These are phyloP conservation scores for Carcinoscorpius rotundicauda DNA, from an alignment of 1,140 invertebrate species.

Conservation along the genomic window DNA sequence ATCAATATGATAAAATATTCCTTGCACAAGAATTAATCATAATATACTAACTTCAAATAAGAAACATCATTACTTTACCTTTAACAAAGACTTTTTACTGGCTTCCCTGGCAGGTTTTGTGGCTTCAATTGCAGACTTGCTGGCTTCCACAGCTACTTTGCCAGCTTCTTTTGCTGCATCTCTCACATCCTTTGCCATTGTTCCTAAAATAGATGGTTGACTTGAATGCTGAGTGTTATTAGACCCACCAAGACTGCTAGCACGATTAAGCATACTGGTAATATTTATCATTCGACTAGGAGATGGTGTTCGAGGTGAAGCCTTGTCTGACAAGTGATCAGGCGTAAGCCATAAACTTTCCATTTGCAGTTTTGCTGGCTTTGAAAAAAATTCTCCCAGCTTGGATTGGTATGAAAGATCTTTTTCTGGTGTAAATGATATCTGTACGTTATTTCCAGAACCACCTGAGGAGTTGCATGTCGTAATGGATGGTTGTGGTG, in stretches of 20 bases:
- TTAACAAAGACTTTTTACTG: conserved; percentile 49
- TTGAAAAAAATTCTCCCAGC: too few species aligned
- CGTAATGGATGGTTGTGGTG: conserved; percentile 13
- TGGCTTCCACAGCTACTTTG: conserved; percentile 69
- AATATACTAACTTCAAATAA: too few species aligned
- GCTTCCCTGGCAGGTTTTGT: conserved; percentile 81
- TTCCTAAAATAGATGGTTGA: conserved; percentile 16
- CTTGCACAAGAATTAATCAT: too few species aligned
- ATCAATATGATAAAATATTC: too few species aligned
- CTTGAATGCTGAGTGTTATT: conserved; percentile 13
- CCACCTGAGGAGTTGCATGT: conserved; percentile 14
- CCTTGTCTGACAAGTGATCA: conserved; percentile 13
- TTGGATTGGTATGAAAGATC: too few species aligned
- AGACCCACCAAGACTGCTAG: conserved; percentile 12
- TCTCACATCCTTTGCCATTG: conserved; percentile 56
- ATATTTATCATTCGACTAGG: conserved; percentile 20
- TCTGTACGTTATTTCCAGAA: conserved; percentile 9
- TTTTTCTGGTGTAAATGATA: too few species aligned
- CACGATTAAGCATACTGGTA: conserved; percentile 21
- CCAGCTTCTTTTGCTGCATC: conserved; percentile 73
- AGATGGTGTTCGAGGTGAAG: conserved; percentile 15
- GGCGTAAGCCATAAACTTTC: conserved; percentile 1
- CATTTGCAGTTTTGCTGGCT: too few species aligned
- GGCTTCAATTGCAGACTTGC: conserved; percentile 64
- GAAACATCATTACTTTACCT: conserved; percentile 2